Conservation (phyloP, 1,140 invertebrate genomes). For the Spodoptera frugiperda region DNA sequence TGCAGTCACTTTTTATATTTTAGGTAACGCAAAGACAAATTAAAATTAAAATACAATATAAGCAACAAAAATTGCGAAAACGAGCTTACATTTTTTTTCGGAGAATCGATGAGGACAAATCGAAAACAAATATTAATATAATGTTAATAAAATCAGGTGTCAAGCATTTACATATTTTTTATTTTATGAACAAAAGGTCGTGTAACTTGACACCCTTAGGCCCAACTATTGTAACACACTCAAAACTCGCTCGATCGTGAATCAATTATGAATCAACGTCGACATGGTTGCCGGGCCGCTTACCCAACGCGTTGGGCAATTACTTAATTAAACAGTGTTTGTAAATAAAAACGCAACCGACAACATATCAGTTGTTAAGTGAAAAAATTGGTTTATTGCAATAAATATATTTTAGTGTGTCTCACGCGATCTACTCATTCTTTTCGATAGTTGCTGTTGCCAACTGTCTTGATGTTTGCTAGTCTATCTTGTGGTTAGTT, state of each 20-base stretch:
- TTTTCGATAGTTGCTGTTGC: too few species aligned
- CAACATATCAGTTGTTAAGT: constrained; percentile 14
- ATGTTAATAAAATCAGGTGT: constrained; percentile 36
- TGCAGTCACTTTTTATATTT: not conserved
- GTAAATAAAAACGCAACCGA: constrained; percentile 46
- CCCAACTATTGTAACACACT: constrained; percentile 32
- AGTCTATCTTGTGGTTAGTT: too few species aligned
- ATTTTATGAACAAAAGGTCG: constrained; percentile 30
- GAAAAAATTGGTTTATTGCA: constrained; percentile 14
- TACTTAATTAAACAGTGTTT: constrained; percentile 46
- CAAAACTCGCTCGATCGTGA: constrained; percentile 18
- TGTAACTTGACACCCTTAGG: constrained; percentile 21
- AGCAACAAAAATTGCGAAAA: not conserved
- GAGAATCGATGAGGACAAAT: not conserved
- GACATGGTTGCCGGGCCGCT: not conserved
- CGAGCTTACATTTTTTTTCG: constrained; percentile 1
- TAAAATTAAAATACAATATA: not conserved
- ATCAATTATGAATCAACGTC: constrained; percentile 2
- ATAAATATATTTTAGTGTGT: not conserved
- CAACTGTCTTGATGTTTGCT: too few species aligned
- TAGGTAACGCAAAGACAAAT: not conserved
- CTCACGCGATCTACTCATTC: not conserved
- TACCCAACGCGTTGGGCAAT: constrained; percentile 41
- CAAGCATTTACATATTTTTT: constrained; percentile 30
- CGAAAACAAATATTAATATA: constrained; percentile 26